Evolutionary conservation across 35 echinoderm and acorn worm species (phyloP), one percentile per base, ranked within the genome.

Genomic region (Anneissia japonica): DNA sequence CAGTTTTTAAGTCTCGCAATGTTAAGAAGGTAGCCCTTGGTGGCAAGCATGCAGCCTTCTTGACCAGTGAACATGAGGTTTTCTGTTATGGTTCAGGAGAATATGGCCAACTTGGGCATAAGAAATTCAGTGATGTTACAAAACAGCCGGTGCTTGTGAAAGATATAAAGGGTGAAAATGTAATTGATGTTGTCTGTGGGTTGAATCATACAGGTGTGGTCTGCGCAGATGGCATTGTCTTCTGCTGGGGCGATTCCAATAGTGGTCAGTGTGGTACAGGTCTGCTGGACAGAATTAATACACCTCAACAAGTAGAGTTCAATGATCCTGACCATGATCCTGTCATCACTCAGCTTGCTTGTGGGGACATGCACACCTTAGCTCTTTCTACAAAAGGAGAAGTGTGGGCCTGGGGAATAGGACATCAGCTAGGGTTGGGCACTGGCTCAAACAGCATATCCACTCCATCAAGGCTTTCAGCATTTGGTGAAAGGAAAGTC

Each of bases 171-270:
- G 89, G 92, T 23, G 96, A 99, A 81, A 99, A 99, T 80, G 92
- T 99, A 37, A 86, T 89, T 0, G 92, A 97, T 64, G 92, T 99
- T 14, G 96, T 93, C 6, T 99, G 96, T 30, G 95, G 96, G n/a
- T 55, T 36, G n/a, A 93, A 99, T 39, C 96, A 99, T 35, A 99
- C 96, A 4, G 92, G 86, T 37, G 95, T 99, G 34, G 89, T 99
- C 38, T 99, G 96, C 43, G 82, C 86, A 56, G 96, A 99, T 85
- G 96, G 96, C 16, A 99, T 99, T 29, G 96, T 99, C 31, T 99
- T 99, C 81, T 94, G 96, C 83, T 99, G 96, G 96, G 96, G 96
- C 28, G 92, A 94, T 75, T 94, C 89, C 17, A 88, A 51, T 36
- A 89, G 82, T 36, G 91, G 89, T 30, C 92, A 94, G 76, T 94